Percentiles rank a stretch among this genome's conserved stretches.
Evolutionary conservation across 2,888 invertebrate species (phyloP).

Genomic region (Abrostola tripartita): DNA sequence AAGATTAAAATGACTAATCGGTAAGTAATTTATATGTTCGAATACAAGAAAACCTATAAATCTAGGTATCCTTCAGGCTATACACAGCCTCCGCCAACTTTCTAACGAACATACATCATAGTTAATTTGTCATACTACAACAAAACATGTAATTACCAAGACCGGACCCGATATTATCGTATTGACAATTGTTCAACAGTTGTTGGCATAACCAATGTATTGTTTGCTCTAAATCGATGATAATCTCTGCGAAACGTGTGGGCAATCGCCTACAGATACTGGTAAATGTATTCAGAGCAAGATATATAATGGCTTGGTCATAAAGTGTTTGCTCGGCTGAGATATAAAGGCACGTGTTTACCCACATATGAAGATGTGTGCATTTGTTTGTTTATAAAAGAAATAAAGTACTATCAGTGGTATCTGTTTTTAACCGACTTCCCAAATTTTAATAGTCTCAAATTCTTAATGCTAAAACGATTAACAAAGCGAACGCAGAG

Average conservation of each 20-base stretch:
- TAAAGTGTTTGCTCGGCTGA: background rate
- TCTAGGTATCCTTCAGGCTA: conserved; percentile 55
- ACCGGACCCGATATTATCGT: conserved; percentile 43
- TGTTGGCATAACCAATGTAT: conserved; percentile 25
- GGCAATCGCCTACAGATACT: conserved; percentile 25
- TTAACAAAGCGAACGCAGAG: too few species aligned
- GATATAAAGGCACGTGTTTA: too few species aligned
- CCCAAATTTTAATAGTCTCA: too few species aligned
- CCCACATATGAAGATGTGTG: too few species aligned
- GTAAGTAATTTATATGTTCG: too few species aligned
- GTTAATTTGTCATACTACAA: conserved; percentile 52
- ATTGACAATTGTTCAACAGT: conserved; percentile 31
- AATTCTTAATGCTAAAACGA: too few species aligned
- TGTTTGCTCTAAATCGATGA: conserved; percentile 26
- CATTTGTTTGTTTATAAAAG: too few species aligned
- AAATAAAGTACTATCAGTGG: too few species aligned
- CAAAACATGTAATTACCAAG: conserved; percentile 49
- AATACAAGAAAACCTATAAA: conserved; percentile 41
- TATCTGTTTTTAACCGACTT: too few species aligned
- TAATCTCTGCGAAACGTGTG: conserved; percentile 21
- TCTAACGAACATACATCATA: conserved; percentile 60
- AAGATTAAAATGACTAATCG: too few species aligned
- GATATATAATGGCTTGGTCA: background rate
- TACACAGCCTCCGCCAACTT: conserved; percentile 62
- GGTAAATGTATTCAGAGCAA: conserved; percentile 9